A percentile compares a stretch with the other conserved stretches of the same genome.
phyloP scores from a whole-genome alignment of 2,113 vertebrate species.

The Poeciliopsis turrubarensis region DNA sequence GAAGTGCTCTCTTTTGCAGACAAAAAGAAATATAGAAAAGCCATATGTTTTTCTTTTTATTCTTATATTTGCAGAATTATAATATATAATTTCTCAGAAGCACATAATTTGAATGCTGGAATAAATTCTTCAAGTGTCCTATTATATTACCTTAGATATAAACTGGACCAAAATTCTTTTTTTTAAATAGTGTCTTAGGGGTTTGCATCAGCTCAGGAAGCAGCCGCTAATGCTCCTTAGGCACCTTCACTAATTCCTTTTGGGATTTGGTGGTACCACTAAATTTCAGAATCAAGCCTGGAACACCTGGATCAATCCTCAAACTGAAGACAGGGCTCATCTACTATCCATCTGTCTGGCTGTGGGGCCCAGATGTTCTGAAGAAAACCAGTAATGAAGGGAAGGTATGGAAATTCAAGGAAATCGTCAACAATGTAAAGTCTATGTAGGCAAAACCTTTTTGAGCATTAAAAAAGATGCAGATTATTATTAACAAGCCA shows the following conservation, averaged over 20 bases:
- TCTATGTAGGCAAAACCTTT: neutral
- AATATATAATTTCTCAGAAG: neutral
- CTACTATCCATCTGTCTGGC: conserved; percentile 60
- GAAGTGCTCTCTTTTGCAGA: conserved; percentile 43
- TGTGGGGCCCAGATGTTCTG: conserved; percentile 52
- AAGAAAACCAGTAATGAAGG: conserved; percentile 46
- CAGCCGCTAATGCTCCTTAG: conserved; percentile 32
- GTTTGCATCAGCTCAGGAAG: conserved; percentile 27
- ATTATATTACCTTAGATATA: conserved; percentile 13
- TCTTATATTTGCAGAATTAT: conserved; percentile 48
- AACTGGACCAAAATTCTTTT: conserved; percentile 23
- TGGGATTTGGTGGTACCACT: conserved; percentile 25
- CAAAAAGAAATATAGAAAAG: conserved; percentile 29
- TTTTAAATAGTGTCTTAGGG: conserved; percentile 45
- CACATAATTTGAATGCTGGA: conserved; percentile 9
- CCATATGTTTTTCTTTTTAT: conserved; percentile 14
- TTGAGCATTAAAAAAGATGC: neutral
- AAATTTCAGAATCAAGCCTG: conserved; percentile 38
- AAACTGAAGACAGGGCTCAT: conserved; percentile 52
- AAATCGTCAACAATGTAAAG: conserved; percentile 6
- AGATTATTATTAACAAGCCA: neutral
- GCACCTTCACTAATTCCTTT: conserved; percentile 33
- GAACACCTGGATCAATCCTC: conserved; percentile 52
- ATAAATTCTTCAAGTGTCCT: conserved; percentile 40
- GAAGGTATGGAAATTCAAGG: conserved; percentile 19